These are phyloP conservation scores for Bryconaethiops microstoma DNA, from an alignment of 2,797 vertebrate species.

Conservation along the genomic window DNA sequence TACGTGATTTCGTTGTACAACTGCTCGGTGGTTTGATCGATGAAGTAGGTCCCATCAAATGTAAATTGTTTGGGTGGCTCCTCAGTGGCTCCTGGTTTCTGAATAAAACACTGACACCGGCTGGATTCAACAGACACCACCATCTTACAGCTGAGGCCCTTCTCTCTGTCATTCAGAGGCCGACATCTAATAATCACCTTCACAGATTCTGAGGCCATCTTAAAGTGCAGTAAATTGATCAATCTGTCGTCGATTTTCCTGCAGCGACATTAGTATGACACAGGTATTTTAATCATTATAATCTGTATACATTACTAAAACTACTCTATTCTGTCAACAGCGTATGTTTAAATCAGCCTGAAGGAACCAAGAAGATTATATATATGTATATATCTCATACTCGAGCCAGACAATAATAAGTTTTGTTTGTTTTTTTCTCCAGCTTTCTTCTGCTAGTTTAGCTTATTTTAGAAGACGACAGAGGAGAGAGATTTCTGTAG, in stretches of 20 bases:
- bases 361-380: too few species aligned
- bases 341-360: neutral
- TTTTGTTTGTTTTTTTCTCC: too few species aligned
- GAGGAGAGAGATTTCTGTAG: neutral
- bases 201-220: slow-evolving; percentile 84
- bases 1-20: slow-evolving; percentile 90
- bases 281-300: neutral
- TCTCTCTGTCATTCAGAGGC: slow-evolving; percentile 82
- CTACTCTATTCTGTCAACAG: too few species aligned
- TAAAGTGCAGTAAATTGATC: neutral
- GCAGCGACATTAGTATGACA: neutral
- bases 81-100: slow-evolving; percentile 69
- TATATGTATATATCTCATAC: too few species aligned
- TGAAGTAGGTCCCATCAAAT: slow-evolving; percentile 85
- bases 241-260: slow-evolving; percentile 5
- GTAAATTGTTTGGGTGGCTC: slow-evolving; percentile 90
- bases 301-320: too few species aligned
- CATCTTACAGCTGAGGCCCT: slow-evolving; percentile 71
- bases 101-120: slow-evolving; percentile 84
- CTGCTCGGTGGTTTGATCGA: slow-evolving; percentile 84
- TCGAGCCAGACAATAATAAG: too few species aligned
- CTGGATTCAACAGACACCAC: slow-evolving; percentile 78
- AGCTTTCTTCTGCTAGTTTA: neutral
- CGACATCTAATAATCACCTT: slow-evolving; percentile 87
- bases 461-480: neutral